Conservation (phyloP, 2,113 vertebrate genomes). For the Oncorhynchus gorbuscha region DNA sequence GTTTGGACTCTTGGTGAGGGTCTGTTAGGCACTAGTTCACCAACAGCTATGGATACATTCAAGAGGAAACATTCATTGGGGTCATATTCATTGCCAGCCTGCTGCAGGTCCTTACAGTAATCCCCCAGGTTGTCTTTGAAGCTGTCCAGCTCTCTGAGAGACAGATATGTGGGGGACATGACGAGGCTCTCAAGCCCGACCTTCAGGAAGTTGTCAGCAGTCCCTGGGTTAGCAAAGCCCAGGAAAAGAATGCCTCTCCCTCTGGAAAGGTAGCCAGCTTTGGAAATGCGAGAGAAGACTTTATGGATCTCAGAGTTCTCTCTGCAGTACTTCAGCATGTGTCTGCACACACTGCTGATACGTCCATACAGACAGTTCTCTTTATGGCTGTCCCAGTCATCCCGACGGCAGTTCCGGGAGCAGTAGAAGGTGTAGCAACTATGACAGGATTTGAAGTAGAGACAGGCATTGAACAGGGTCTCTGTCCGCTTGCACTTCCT, state of each 20-base stretch:
- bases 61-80: slow-evolving; percentile 94
- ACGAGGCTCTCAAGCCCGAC: slow-evolving; percentile 90
- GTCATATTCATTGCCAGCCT: slow-evolving; percentile 88
- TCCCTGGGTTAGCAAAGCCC: slow-evolving; percentile 90
- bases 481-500: slow-evolving; percentile 87
- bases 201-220: slow-evolving; percentile 89
- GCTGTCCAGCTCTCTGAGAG: slow-evolving; percentile 88
- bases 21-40: slow-evolving; percentile 84
- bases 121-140: slow-evolving; percentile 91
- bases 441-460: slow-evolving; percentile 97
- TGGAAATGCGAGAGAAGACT: slow-evolving; percentile 92
- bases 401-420: slow-evolving; percentile 89
- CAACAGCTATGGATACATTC: slow-evolving; percentile 93
- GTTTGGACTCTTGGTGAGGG: slow-evolving; percentile 79
- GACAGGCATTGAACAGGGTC: slow-evolving; percentile 92
- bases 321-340: slow-evolving; percentile 89
- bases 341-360: slow-evolving; percentile 89
- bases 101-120: slow-evolving; percentile 87
- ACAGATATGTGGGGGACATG: slow-evolving; percentile 93
- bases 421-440: slow-evolving; percentile 98
- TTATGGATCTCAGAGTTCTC: slow-evolving; percentile 88
- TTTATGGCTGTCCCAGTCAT: slow-evolving; percentile 94
- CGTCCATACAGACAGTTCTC: slow-evolving; percentile 88
- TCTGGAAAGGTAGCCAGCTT: slow-evolving; percentile 90
- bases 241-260: slow-evolving; percentile 91